Percentiles rank a stretch among this genome's conserved stretches.
Evolutionary conservation across 2,797 vertebrate species (phyloP).

Genomic region (Fistularia commersonii): DNA sequence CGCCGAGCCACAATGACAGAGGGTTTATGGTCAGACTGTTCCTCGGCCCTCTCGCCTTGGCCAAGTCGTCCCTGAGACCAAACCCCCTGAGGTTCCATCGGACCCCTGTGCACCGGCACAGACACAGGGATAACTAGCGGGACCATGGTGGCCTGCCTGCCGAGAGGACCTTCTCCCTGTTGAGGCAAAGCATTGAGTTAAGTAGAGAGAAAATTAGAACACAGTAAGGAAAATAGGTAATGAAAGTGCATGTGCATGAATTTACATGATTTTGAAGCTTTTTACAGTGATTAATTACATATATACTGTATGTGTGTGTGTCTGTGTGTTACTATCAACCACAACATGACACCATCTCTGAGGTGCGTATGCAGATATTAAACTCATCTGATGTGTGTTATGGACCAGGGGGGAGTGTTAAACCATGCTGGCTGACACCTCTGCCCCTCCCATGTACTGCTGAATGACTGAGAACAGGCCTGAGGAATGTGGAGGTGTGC

Average conservation of each 20-base stretch:
- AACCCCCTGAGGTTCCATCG: constrained; percentile 63
- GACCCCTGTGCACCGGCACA: constrained; percentile 78
- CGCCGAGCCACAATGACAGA: constrained; percentile 87
- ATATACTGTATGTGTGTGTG: too few species aligned
- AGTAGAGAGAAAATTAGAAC: background rate
- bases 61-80: constrained; percentile 71
- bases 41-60: constrained; percentile 55
- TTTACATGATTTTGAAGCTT: too few species aligned
- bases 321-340: too few species aligned
- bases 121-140: constrained; percentile 91
- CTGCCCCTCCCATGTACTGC: constrained; percentile 60
- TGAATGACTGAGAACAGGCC: constrained; percentile 48
- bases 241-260: too few species aligned
- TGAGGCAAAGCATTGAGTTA: constrained; percentile 3
- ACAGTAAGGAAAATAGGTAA: too few species aligned
- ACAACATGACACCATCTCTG: background rate
- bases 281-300: too few species aligned
- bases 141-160: constrained; percentile 63
- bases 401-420: constrained; percentile 14
- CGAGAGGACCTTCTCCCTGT: constrained; percentile 50
- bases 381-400: constrained; percentile 45
- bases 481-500: constrained; percentile 82
- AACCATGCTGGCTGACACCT: constrained; percentile 46
- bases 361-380: constrained; percentile 12
- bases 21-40: constrained; percentile 73